Evolutionary conservation across 2,113 vertebrate species (phyloP).

Genomic region (Oncorhynchus nerka): DNA sequence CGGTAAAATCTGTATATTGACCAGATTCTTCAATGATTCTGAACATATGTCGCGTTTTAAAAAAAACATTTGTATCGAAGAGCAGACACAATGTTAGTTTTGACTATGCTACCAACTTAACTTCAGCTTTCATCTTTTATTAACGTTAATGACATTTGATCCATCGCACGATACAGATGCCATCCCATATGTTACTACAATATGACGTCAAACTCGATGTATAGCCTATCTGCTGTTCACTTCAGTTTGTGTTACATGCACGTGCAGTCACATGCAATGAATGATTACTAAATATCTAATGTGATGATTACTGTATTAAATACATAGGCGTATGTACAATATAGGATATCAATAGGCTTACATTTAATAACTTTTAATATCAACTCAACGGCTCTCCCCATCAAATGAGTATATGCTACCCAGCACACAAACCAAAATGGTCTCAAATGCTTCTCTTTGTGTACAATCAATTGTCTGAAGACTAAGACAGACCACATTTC

Average conservation of each 20-base stretch:
- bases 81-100: too few species aligned
- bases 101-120: not conserved
- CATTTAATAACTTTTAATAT: not conserved
- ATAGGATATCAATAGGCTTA: too few species aligned
- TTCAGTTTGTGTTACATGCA: too few species aligned
- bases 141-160: not conserved
- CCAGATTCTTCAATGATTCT: too few species aligned
- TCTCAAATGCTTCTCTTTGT: not conserved
- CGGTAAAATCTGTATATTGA: not conserved
- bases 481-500: conserved; percentile 27
- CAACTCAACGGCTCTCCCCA: not conserved
- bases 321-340: too few species aligned
- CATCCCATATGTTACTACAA: not conserved
- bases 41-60: too few species aligned
- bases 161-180: not conserved
- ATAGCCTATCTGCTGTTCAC: too few species aligned
- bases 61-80: too few species aligned
- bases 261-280: too few species aligned
- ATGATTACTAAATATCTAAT: too few species aligned
- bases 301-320: too few species aligned
- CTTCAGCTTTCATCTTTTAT: not conserved
- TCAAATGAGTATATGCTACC: not conserved
- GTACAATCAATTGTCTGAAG: not conserved
- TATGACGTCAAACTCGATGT: too few species aligned
- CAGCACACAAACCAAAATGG: not conserved